Evolutionary conservation across 2,113 vertebrate species (phyloP), one percentile per base, ranked within the genome.

Genomic region (Hydrolagus affinis): DNA sequence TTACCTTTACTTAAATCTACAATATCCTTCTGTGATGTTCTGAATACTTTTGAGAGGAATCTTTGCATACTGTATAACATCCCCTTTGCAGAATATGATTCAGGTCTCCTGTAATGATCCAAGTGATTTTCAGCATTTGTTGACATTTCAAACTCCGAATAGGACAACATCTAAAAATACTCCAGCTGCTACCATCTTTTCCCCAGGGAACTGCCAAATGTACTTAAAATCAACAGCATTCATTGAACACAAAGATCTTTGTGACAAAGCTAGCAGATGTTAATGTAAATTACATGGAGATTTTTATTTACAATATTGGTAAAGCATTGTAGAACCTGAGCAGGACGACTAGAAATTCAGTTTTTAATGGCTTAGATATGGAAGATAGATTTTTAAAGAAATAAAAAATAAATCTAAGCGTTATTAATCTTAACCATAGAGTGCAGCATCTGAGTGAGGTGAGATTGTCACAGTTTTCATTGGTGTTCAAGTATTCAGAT

Each of bases 91-190:
- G 77, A 66, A 9, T 66, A 14, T 60, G 4, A 66, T 66, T 66
- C 62, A 32, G 30, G 15, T 62, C 25, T 9, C 25, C 32, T 8
- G 32, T 83, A 2, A 25, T 17, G 11, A 78, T 15, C 76, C 76
- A 78, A 78, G 62, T 32, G 15, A 17, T 66, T 66, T 83, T 30
- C 17, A 21, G 25, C 15, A 4, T 83, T 66, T 66, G 32, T 66
- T 83, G 25, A 66, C 62, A 68, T 83, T 83, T 83, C 14, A 66
- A 32, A 83, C 15, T 83, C 28, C 3, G 78, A 83, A 30, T 64
- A 11, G 25, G 78, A 21, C 78, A 68, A 32, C 59, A 80, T 64
- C 78, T 68, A 66, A 83, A 83, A 83, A 32, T 83, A 83, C 66
- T 83, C 28, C 60, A 19, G 60, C 59, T 80, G 59, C 59, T 64